Evolutionary conservation across 2,797 vertebrate genomes (phyloP), one percentile per base, ranked within the genome.

Genomic region (Sphenodon punctatus): DNA sequence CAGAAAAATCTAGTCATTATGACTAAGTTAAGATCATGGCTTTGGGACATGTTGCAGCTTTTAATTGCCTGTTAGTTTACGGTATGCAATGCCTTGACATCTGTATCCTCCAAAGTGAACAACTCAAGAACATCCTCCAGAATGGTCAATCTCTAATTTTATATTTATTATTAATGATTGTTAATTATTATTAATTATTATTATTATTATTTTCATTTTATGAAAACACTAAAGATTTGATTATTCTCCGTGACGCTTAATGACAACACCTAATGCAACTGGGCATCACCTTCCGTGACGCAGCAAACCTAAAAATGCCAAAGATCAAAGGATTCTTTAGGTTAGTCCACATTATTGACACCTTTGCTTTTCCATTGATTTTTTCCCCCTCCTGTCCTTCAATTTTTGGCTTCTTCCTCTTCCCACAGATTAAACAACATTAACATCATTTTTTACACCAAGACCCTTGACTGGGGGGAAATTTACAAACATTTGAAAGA

Each of bases 1-100:
- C 53, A 77, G 64, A 87, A 72, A 46, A 30, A 71, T 80, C 70
- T 49, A 68, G 79, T 39, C 49, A 5, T 3, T 38, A 75, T 36
- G 45, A 63, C 25, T 38, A 0, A 38, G 72, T 73, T 60, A 84
- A 34, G 71, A 59, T 34, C 16, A 81, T 8, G 43, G 66, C n/a
- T 59, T 76, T 71, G 75, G 70, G 56, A 72, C 39, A 34, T 32
- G 20, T 3, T 69, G 38, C 74, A 76, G 32, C 82, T 61, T 19
- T 59, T 48, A 78, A 12, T 13, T 74, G 6, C 9, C 75, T 49
- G 6, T 46, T 77, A 71, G 66, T 48, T 53, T 55, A 79, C 48
- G 81, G 53, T 34, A 65, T 22, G 22, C 69, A 38, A 49, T 59
- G n/a, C 27, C 42, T 27, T 25, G 65, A 77, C 42, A 49, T 36